A percentile compares a stretch with the other conserved stretches of the same genome.
These are phyloP conservation scores for Tortricodes alternella DNA, from an alignment of 2,888 invertebrate species.

Conservation along the genomic window DNA sequence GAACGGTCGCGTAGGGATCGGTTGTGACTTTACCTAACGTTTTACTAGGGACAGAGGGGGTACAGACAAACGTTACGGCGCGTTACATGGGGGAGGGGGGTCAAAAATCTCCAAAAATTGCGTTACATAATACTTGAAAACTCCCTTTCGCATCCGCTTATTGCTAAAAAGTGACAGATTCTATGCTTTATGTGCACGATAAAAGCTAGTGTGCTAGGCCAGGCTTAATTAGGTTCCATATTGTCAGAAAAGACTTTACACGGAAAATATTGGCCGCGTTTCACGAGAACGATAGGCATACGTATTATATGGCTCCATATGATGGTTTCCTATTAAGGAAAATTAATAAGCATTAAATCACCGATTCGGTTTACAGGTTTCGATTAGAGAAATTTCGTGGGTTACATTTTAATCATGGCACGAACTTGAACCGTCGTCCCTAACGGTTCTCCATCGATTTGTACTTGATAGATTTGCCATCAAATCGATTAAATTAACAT, in stretches of 20 bases:
- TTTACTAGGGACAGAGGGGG: too few relatives aligned
- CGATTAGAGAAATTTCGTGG: conserved; percentile 18
- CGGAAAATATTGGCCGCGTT: neutral
- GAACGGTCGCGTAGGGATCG: too few relatives aligned
- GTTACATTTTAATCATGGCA: conserved; percentile 15
- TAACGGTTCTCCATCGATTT: conserved; percentile 4
- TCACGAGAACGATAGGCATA: neutral
- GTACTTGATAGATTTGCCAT: conserved; percentile 8
- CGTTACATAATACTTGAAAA: too few relatives aligned
- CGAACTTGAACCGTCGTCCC: conserved; percentile 19
- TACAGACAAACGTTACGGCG: too few relatives aligned
- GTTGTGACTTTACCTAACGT: too few relatives aligned
- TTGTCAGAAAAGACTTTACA: neutral
- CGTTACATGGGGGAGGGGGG: too few relatives aligned
- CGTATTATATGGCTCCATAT: neutral
- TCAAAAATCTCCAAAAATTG: too few relatives aligned
- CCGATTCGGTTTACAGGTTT: conserved; percentile 17
- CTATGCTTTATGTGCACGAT: too few relatives aligned
- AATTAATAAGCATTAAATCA: conserved; percentile 18
- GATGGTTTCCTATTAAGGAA: conserved; percentile 12
- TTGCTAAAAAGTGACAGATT: too few relatives aligned
- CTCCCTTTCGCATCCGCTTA: too few relatives aligned
- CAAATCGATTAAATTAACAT: conserved; percentile 15
- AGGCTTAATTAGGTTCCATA: conserved; percentile 4
- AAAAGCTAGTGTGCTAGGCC: too few relatives aligned